phyloP scores from a whole-genome alignment of 2,888 invertebrate species.

The Palloptera scutellata region DNA sequence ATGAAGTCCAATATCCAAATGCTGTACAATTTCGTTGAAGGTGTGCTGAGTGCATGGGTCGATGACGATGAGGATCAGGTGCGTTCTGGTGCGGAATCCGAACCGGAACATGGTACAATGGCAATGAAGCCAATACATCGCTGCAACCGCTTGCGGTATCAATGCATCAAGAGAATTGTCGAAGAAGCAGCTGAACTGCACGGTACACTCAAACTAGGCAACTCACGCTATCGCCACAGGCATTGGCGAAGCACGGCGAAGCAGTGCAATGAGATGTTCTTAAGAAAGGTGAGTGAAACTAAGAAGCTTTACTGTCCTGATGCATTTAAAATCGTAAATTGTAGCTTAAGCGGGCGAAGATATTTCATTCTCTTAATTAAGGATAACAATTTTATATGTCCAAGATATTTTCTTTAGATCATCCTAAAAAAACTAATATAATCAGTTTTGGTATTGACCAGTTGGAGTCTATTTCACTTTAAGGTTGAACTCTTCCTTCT shows the following conservation, averaged over 20 bases:
- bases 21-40: constrained; percentile 82
- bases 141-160: constrained; percentile 71
- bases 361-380: too few species aligned
- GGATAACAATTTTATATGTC: too few species aligned
- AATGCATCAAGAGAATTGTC: constrained; percentile 75
- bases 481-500: too few species aligned
- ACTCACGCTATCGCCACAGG: constrained; percentile 77
- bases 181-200: constrained; percentile 75
- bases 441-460: too few species aligned
- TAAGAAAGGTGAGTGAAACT: constrained; percentile 76
- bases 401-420: too few species aligned
- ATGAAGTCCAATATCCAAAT: constrained; percentile 82
- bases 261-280: constrained; percentile 87
- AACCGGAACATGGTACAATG: constrained; percentile 72
- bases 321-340: too few species aligned
- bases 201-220: constrained; percentile 73
- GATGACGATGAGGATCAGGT: constrained; percentile 71
- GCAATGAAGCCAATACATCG: constrained; percentile 62
- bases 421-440: too few species aligned
- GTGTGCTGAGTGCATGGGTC: constrained; percentile 81
- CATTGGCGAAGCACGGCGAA: constrained; percentile 88
- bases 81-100: constrained; percentile 77
- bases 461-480: too few species aligned
- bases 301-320: not conserved
- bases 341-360: too few species aligned